Percentiles rank a stretch among this genome's conserved stretches.
These are phyloP conservation scores for Nothobranchius furzeri DNA, from an alignment of 2,113 vertebrate species.

Conservation along the genomic window DNA sequence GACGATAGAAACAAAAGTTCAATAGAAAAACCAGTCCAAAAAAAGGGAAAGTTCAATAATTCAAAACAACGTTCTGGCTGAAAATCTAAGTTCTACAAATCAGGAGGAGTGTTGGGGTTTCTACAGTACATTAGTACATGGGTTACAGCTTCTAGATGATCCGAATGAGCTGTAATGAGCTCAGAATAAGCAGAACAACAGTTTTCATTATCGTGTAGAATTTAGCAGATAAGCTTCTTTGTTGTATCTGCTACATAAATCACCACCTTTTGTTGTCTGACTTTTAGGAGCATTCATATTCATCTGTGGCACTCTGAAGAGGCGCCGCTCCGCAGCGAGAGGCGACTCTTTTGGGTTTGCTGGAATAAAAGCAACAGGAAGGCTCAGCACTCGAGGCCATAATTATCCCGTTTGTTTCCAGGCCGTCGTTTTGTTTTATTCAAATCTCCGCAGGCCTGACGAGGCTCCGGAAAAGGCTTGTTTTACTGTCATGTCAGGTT, in stretches of 20 bases:
- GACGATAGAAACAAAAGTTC: no score
- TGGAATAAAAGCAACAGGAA: slow-evolving; percentile 51
- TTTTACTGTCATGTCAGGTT: slow-evolving; percentile 73
- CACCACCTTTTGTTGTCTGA: slow-evolving; percentile 22
- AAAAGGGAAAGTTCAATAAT: no score
- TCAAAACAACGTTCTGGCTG: no score
- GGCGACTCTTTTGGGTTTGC: slow-evolving; percentile 49
- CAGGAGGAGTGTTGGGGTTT: no score
- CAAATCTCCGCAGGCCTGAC: slow-evolving; percentile 66
- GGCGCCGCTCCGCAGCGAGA: slow-evolving; percentile 39
- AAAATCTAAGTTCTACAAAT: no score
- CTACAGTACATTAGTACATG: no score
- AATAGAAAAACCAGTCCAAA: no score
- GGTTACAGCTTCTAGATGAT: no score
- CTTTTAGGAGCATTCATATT: slow-evolving; percentile 24
- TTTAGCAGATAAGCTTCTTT: not conserved
- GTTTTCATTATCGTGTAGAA: slow-evolving; percentile 11
- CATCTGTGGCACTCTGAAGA: slow-evolving; percentile 47
- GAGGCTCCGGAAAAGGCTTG: slow-evolving; percentile 52
- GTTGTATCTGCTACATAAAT: slow-evolving; percentile 30
- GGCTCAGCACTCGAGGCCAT: slow-evolving; percentile 63
- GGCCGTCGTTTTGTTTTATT: slow-evolving; percentile 70
- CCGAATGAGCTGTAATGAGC: not conserved
- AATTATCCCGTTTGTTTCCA: slow-evolving; percentile 77
- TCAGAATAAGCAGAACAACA: not conserved